Evolutionary conservation across 2,797 vertebrate genomes (phyloP), one percentile per base, ranked within the genome.

Genomic region (Vireo griseus): DNA sequence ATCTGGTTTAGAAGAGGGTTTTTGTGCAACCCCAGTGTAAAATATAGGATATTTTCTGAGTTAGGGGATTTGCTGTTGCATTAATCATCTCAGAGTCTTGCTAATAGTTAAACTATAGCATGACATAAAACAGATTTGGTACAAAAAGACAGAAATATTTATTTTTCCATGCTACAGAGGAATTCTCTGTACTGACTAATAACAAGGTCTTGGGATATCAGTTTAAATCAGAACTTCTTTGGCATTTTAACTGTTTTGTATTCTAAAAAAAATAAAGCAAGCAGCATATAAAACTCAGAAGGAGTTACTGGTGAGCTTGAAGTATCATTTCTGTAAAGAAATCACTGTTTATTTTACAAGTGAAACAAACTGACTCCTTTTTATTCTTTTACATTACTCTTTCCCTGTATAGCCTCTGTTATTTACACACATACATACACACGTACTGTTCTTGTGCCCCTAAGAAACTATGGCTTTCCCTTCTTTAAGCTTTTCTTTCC

Each of bases 1-100:
- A 61, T 83, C 66, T 92, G 77, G 88, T 96, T 96, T 78, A 88
- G 83, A 96, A 85, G 94, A 91, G 76, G 68, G 55, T 18, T 95
- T 96, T 95, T 89, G 22, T 94, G 75, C 62, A 92, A 91, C 68
- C 51, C 37, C 16, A 11, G 57, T 73, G 58, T 96, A 66, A 97
- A 85, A 96, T 91, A 78, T 19, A 55, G 63, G 50, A 20, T 54
- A 86, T 89, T 91, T 82, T 91, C 42, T 82, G 75, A 86, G 69
- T 90, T 72, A 73, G 83, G 63, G 84, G 94, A 67, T 31, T 79
- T 92, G 73, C 73, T 92, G 26, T 91, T 89, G 15, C 68, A 67
- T 88, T 90, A 84, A 86, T 94, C 29, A 1, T 77, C 54, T 89
- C 45, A 40, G 50, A 85, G 62, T 39, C 33, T n/a, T 58, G 52